These are phyloP conservation scores for Bombylius discolor DNA, from an alignment of 2,888 invertebrate genomes.

Conservation along the genomic window DNA sequence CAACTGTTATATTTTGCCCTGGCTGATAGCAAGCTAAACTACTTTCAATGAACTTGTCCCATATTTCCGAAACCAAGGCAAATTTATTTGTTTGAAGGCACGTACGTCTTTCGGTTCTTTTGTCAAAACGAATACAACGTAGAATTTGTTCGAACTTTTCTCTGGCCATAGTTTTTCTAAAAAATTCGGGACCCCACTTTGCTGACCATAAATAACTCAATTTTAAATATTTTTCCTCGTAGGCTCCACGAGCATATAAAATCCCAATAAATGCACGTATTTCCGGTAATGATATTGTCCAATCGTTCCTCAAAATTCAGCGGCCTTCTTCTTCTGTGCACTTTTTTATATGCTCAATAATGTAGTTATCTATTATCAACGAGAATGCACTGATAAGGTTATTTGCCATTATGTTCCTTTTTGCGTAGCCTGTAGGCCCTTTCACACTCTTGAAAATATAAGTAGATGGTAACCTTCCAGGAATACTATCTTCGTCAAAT, in stretches of 20 bases:
- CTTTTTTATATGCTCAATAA: background rate
- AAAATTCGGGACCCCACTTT: too few species aligned
- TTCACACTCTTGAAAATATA: conserved; percentile 6
- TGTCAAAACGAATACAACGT: too few species aligned
- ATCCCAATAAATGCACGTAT: conserved; percentile 4
- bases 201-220: background rate
- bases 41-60: too few species aligned
- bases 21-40: too few species aligned
- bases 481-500: conserved; percentile 2
- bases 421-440: background rate
- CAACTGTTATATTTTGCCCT: too few species aligned
- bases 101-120: too few species aligned
- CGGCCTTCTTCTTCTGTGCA: background rate
- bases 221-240: conserved; percentile 6
- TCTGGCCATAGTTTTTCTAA: too few species aligned
- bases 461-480: background rate
- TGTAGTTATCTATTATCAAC: background rate
- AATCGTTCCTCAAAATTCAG: background rate
- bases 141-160: too few species aligned
- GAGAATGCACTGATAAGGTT: conserved; percentile 7
- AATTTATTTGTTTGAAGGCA: too few species aligned
- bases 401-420: too few species aligned
- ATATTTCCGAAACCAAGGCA: too few species aligned
- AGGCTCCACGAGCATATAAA: conserved; percentile 9
- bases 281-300: background rate